Base-by-base conservation (phyloP, 2,113 vertebrate species). In the Malurus alboscapulatus region DNA sequence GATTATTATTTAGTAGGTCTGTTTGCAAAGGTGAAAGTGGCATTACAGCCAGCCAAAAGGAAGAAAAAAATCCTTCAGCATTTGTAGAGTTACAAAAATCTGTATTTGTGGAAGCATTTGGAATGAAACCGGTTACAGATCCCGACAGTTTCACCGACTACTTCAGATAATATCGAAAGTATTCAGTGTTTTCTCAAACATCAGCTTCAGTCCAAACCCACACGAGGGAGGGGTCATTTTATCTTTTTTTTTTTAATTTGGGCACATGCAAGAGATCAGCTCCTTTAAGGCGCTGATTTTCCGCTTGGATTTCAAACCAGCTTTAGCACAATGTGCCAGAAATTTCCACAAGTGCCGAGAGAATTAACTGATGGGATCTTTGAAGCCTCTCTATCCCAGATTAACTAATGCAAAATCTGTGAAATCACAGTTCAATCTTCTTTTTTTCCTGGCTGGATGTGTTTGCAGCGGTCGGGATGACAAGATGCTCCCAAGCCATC, bases 401-500 rank as follows among this genome's bases (percentile, higher is more conserved):
- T 98, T 97, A 98, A 98, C 96, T 97, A 97, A 98, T 96, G 96
- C 97, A 96, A 97, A 98, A 97, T 96, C 96, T 96, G 96, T 97
- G 95, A 97, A 97, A 97, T 97, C 94, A 96, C 91, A 95, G 95
- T 94, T 94, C 94, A 95, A 92, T 97, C 95, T 97, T 97, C 96
- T 95, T 94, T 93, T 84, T 96, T 92, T 84, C 55, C 89, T 85
- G 73, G 94, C 73, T 95, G 50, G 92, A 92, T 42, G 82, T 97
- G 93, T 97, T 96, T 94, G 94, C 77, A 91, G 57, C 12, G 92
- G 90, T 32, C 13, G 84, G 92, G 92, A 96, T 96, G 97, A 97
- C 93, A 95, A 96, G 95, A 97, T 78, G 94, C 93, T 95, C 88
- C 78, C 87, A 95, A 96, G 77, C 86, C 96, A 98, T 97, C 97